A percentile compares a stretch with the other conserved stretches of the same genome.
Conservation (phyloP, 2,113 vertebrate species). For the Callorhinus ursinus region DNA sequence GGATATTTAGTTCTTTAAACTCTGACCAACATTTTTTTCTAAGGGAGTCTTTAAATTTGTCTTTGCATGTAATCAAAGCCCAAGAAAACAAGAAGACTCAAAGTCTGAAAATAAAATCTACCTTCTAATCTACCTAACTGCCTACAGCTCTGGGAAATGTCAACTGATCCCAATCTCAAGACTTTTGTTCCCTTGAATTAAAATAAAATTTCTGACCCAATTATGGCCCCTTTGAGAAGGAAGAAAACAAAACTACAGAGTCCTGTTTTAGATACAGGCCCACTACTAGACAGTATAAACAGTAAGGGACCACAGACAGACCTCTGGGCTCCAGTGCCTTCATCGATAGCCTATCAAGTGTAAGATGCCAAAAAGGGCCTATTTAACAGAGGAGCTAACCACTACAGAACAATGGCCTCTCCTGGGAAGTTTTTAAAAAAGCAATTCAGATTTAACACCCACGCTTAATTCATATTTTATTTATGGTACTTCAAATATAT, state of each 20-base stretch:
- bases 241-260: background rate
- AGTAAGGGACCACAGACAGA: background rate
- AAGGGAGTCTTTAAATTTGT: background rate
- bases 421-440: conserved; percentile 61
- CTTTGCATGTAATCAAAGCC: background rate
- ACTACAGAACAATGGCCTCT: conserved; percentile 34
- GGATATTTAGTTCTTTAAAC: background rate
- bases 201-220: background rate
- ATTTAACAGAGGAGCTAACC: conserved; percentile 38
- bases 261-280: background rate
- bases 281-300: background rate
- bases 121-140: conserved; percentile 27
- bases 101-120: conserved; percentile 36
- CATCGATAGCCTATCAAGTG: background rate
- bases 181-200: background rate
- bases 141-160: background rate
- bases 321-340: background rate
- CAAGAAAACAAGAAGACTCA: conserved; percentile 32
- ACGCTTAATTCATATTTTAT: conserved; percentile 75
- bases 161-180: background rate
- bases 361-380: background rate
- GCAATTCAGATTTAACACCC: conserved; percentile 58
- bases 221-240: background rate
- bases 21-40: background rate
- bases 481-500: conserved; percentile 69